phyloP scores from a whole-genome alignment of 2,888 invertebrate species.

The Eupeodes luniger region DNA sequence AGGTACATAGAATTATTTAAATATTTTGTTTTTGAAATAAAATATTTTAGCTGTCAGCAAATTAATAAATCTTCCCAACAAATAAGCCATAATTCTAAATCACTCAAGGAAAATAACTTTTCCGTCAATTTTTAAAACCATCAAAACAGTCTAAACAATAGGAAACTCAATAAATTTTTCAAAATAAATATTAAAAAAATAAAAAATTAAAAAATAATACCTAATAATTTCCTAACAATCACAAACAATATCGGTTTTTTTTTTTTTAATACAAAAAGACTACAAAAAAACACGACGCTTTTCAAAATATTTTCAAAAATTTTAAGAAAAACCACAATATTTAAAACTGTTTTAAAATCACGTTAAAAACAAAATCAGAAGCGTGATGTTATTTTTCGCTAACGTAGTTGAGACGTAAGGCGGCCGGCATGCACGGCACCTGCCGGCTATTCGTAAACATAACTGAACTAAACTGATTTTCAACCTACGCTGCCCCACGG shows the following conservation, averaged over 20 bases:
- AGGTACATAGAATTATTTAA: background rate
- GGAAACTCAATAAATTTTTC: conserved; percentile 43
- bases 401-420: background rate
- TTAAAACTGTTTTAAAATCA: conserved; percentile 32
- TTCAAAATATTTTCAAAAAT: conserved; percentile 14
- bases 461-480: conserved; percentile 25
- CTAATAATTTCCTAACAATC: background rate
- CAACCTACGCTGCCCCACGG: conserved; percentile 24
- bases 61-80: conserved; percentile 13
- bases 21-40: conserved; percentile 21
- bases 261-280: background rate
- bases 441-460: conserved; percentile 25
- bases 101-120: conserved; percentile 5
- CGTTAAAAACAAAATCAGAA: conserved; percentile 37
- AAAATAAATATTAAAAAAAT: background rate
- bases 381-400: background rate
- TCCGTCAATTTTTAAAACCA: conserved; percentile 46
- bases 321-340: conserved; percentile 15
- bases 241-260: background rate
- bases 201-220: background rate
- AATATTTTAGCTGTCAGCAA: conserved; percentile 21
- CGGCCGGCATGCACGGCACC: conserved; percentile 20
- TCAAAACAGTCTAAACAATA: conserved; percentile 53
- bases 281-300: background rate
- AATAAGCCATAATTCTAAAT: conserved; percentile 13